Conservation (phyloP, 2,888 invertebrate genomes). For the Drosophila paucipuncta region DNA sequence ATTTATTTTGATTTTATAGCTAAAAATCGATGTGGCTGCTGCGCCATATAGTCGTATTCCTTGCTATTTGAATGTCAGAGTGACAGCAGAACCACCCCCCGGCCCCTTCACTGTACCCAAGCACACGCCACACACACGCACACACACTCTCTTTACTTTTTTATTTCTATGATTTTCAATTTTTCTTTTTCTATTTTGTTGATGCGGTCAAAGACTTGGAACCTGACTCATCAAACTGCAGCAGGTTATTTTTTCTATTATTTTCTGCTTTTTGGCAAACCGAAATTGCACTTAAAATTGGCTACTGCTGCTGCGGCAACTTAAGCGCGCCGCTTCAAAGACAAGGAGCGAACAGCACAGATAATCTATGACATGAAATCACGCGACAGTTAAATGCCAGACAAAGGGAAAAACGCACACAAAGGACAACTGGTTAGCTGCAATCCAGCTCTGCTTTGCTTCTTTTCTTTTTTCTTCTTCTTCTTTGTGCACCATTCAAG, state of each 20-base stretch:
- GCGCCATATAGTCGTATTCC: constrained; percentile 16
- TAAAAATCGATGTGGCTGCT: constrained; percentile 66
- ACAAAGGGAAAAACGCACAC: constrained; percentile 63
- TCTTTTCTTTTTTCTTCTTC: not conserved
- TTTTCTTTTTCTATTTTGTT: constrained; percentile 23
- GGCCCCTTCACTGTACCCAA: not conserved
- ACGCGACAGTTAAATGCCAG: constrained; percentile 76
- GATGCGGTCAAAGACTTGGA: constrained; percentile 72
- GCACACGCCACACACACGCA: not conserved
- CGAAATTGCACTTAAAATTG: constrained; percentile 78
- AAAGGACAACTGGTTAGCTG: constrained; percentile 50
- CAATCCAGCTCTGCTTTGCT: constrained; percentile 20
- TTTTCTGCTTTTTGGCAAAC: constrained; percentile 39
- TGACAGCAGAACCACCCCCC: constrained; percentile 5
- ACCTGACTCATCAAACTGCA: constrained; percentile 69
- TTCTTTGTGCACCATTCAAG: constrained; percentile 38
- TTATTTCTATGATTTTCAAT: constrained; percentile 5
- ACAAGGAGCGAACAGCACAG: constrained; percentile 10
- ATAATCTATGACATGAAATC: constrained; percentile 78
- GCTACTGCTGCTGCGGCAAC: constrained; percentile 39
- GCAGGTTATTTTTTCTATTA: constrained; percentile 3
- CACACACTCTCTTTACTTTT: constrained; percentile 4
- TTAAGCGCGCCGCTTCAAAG: constrained; percentile 15
- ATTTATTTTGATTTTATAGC: constrained; percentile 79
- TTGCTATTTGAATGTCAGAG: constrained; percentile 52